Evolutionary conservation across 2,113 vertebrate genomes (phyloP).

Genomic region (Mola mola): DNA sequence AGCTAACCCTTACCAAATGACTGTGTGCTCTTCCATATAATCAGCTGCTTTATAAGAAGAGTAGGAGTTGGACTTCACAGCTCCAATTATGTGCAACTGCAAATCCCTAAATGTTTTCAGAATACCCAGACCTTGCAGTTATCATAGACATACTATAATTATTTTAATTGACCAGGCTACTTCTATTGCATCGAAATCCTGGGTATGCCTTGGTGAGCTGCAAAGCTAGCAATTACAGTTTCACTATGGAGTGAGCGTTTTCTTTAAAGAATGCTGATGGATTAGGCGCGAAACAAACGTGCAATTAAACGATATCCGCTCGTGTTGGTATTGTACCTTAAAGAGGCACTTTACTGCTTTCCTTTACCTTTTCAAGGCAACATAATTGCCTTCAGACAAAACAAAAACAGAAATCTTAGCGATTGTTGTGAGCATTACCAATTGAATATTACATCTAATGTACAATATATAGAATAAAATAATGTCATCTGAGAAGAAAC

Average conservation of each 20-base stretch:
- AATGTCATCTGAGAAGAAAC: too few species aligned
- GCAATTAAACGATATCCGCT: slow-evolving; percentile 79
- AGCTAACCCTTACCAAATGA: slow-evolving; percentile 64
- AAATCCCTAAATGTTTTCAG: slow-evolving; percentile 74
- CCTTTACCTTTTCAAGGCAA: too few species aligned
- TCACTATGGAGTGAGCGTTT: slow-evolving; percentile 66
- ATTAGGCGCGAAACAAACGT: slow-evolving; percentile 75
- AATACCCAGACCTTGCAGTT: slow-evolving; percentile 71
- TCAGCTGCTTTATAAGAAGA: slow-evolving; percentile 64
- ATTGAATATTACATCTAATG: too few species aligned
- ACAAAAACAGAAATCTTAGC: too few species aligned
- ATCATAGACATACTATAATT: slow-evolving; percentile 77
- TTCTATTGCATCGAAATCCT: slow-evolving; percentile 68
- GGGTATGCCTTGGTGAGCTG: slow-evolving; percentile 60
- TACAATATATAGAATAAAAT: too few species aligned
- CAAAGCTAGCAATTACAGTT: slow-evolving; percentile 69
- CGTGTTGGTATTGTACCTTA: slow-evolving; percentile 54
- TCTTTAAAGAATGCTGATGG: slow-evolving; percentile 71
- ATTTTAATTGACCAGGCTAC: slow-evolving; percentile 73
- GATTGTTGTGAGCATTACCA: too few species aligned
- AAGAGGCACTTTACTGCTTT: slow-evolving; percentile 42
- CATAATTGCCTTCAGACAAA: too few species aligned
- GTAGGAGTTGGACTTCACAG: slow-evolving; percentile 65
- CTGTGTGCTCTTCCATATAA: slow-evolving; percentile 65
- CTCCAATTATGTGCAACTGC: slow-evolving; percentile 73